These are phyloP conservation scores for Buceros bicornis DNA, from an alignment of 2,797 vertebrate genomes.

Conservation along the genomic window DNA sequence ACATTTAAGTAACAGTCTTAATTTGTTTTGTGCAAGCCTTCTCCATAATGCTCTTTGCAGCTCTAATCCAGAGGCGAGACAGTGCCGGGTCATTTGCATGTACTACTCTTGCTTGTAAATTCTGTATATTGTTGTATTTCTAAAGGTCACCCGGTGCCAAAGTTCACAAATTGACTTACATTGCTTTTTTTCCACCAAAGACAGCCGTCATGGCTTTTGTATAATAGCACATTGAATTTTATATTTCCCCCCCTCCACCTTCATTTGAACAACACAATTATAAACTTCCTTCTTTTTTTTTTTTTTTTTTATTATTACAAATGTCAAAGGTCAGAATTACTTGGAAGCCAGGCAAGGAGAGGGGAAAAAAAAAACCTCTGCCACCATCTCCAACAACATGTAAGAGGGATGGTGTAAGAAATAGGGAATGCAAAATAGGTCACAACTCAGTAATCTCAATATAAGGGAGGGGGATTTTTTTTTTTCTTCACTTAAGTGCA, in stretches of 20 bases:
- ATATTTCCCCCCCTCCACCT: conserved; percentile 26
- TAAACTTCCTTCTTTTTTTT: conserved; percentile 61
- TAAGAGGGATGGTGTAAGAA: conserved; percentile 5
- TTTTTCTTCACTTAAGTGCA: conserved; percentile 78
- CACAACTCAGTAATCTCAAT: conserved; percentile 70
- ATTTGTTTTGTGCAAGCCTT: conserved; percentile 91
- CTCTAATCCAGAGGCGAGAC: conserved; percentile 78
- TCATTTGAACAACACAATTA: conserved; percentile 85
- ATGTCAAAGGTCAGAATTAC: conserved; percentile 80
- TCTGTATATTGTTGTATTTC: conserved; percentile 86
- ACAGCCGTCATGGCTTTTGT: conserved; percentile 83
- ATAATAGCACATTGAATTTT: conserved; percentile 84
- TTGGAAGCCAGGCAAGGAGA: conserved; percentile 62
- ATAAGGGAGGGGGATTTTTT: conserved; percentile 55
- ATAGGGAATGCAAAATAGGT: conserved; percentile 76
- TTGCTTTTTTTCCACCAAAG: conserved; percentile 77
- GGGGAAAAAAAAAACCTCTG: not conserved
- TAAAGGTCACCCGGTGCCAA: conserved; percentile 96
- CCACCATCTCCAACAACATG: conserved; percentile 7
- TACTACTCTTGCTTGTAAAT: conserved; percentile 85
- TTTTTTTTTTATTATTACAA: conserved; percentile 63
- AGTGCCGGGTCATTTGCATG: conserved; percentile 87
- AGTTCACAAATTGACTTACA: conserved; percentile 97
- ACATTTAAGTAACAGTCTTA: conserved; percentile 99
- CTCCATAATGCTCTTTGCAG: conserved; percentile 80